Evolutionary conservation across 2,797 vertebrate species (phyloP).

Genomic region (Spinibarbus caldwelli): DNA sequence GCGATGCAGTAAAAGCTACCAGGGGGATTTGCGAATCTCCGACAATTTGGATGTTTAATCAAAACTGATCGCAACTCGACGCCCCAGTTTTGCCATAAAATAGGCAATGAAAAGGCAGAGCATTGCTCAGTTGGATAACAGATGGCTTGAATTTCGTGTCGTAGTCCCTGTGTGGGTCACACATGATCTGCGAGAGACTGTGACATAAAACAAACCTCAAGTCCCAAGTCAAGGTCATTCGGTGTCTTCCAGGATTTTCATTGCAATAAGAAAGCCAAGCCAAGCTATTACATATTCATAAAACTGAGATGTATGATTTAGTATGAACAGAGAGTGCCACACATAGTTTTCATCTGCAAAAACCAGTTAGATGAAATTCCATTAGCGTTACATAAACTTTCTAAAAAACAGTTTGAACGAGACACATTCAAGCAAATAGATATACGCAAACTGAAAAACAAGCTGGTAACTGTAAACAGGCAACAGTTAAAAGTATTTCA

Average conservation of each 20-base stretch:
- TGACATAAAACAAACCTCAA: constrained; percentile 37
- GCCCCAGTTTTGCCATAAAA: constrained; percentile 38
- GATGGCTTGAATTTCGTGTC: constrained; percentile 34
- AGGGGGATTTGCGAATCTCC: not conserved
- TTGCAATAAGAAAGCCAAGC: not conserved
- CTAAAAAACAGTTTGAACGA: not conserved
- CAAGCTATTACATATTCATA: constrained; percentile 7
- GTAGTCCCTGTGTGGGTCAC: constrained; percentile 26
- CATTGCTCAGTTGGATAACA: constrained; percentile 7
- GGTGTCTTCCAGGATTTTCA: not conserved
- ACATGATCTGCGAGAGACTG: constrained; percentile 38
- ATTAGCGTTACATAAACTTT: not conserved
- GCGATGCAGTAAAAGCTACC: not conserved
- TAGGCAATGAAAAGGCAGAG: constrained; percentile 31
- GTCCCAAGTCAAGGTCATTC: constrained; percentile 32
- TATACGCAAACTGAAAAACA: not conserved
- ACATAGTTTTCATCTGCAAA: not conserved
- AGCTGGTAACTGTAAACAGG: not conserved
- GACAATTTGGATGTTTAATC: constrained; percentile 36
- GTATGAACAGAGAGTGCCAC: constrained; percentile 9
- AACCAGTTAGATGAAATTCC: not conserved
- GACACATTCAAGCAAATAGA: not conserved
- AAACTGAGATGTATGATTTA: not conserved
- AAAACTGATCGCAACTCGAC: constrained; percentile 20
- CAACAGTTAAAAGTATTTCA: not conserved